Conservation (phyloP, 2,888 invertebrate genomes). For the Parnassius glacialis region DNA sequence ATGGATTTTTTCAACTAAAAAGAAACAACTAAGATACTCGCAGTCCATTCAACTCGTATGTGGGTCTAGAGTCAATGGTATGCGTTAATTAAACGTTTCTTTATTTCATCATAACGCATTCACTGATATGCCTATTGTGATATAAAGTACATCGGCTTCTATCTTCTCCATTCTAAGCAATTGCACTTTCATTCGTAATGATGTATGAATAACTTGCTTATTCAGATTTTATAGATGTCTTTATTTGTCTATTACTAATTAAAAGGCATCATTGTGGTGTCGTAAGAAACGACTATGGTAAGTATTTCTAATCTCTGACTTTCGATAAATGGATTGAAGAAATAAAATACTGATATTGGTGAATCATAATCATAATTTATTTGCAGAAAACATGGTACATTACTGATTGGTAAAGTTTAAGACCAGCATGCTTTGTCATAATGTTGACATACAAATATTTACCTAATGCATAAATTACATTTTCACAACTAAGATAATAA, state of each 20-base stretch:
- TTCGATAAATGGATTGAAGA: too few relatives aligned
- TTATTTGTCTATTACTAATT: background rate
- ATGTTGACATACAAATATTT: too few relatives aligned
- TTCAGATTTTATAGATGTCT: constrained; percentile 16
- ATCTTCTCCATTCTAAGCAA: constrained; percentile 24
- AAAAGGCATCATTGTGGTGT: too few relatives aligned
- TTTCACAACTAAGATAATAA: too few relatives aligned
- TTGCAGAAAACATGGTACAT: too few relatives aligned
- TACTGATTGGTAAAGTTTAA: too few relatives aligned
- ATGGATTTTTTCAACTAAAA: constrained; percentile 25
- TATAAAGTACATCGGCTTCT: constrained; percentile 23
- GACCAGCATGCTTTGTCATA: too few relatives aligned
- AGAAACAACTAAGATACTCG: constrained; percentile 22
- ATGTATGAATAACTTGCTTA: constrained; percentile 22
- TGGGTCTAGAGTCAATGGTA: constrained; percentile 46
- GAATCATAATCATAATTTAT: too few relatives aligned
- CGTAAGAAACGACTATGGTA: too few relatives aligned
- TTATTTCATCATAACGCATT: constrained; percentile 61
- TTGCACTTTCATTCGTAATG: constrained; percentile 22
- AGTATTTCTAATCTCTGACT: too few relatives aligned
- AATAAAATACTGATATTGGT: too few relatives aligned
- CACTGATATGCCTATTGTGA: constrained; percentile 24
- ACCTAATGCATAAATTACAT: too few relatives aligned
- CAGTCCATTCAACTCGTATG: constrained; percentile 30
- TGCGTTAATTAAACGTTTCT: constrained; percentile 59